Conservation (phyloP, 2,797 vertebrate genomes). For the Malurus splendens region DNA sequence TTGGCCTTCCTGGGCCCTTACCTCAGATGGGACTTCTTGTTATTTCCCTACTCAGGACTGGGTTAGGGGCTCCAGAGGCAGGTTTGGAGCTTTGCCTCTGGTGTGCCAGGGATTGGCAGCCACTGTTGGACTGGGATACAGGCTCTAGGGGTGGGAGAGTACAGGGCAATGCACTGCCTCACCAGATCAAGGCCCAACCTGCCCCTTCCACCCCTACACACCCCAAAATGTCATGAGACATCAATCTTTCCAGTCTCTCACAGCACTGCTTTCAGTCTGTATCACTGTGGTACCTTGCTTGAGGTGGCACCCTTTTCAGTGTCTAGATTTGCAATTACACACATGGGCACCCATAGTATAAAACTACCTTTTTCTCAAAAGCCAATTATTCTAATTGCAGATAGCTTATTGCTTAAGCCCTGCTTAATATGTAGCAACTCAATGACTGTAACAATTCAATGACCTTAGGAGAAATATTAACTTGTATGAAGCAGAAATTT, state of each 20-base stretch:
- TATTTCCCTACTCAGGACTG: neutral
- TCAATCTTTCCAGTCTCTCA: neutral
- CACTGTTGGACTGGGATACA: neutral
- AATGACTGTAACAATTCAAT: neutral
- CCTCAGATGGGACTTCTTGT: neutral
- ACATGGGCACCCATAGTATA: fast-evolving
- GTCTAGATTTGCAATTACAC: neutral
- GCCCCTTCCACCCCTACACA: neutral
- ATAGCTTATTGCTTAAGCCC: neutral
- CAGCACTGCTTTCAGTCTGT: neutral
- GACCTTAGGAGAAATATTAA: neutral
- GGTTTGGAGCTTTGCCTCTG: neutral
- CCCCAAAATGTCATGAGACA: neutral
- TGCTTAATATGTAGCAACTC: neutral
- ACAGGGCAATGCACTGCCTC: neutral
- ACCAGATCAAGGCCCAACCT: neutral
- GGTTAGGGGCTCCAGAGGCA: neutral
- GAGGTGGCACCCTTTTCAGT: neutral
- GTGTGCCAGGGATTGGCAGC: neutral
- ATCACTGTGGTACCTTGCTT: neutral
- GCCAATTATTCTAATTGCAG: neutral
- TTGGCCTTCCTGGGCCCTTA: neutral
- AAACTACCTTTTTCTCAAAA: neutral
- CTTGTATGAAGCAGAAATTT: neutral
- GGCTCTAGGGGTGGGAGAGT: too few species aligned